Percentiles rank a stretch among this genome's conserved stretches.
Conservation (phyloP, 2,113 vertebrate species). For the Amphiprion ocellaris region DNA sequence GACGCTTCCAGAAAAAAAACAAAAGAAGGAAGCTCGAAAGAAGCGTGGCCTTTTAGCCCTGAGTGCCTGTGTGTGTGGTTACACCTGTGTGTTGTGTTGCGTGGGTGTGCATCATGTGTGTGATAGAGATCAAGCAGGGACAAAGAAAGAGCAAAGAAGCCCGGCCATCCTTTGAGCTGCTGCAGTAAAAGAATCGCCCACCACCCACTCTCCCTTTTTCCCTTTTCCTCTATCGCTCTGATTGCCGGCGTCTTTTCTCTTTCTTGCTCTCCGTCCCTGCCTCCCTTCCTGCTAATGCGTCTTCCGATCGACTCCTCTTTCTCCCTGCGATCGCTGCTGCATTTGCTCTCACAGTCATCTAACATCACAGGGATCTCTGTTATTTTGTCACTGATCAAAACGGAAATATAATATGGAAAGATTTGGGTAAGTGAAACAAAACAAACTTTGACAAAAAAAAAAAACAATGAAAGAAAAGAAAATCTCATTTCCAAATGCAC, state of each 20-base stretch:
- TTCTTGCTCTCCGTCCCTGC: conserved; percentile 15
- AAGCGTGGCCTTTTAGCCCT: conserved; percentile 45
- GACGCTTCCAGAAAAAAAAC: conserved; percentile 57
- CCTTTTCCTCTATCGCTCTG: conserved; percentile 7
- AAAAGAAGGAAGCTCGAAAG: conserved; percentile 55
- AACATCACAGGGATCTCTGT: conserved; percentile 20
- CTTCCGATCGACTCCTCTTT: conserved; percentile 13
- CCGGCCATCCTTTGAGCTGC: conserved; percentile 47
- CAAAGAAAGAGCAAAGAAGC: conserved; percentile 48
- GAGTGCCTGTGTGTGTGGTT: conserved; percentile 22
- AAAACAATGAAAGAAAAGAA: neutral
- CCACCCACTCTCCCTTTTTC: conserved; percentile 38
- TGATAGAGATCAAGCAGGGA: conserved; percentile 58
- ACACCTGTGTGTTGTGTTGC: conserved; percentile 41
- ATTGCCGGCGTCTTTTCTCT: conserved; percentile 12
- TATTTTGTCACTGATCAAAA: conserved; percentile 66
- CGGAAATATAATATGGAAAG: conserved; percentile 4
- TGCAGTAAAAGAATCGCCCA: conserved; percentile 26
- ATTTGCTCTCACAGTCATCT: conserved; percentile 18
- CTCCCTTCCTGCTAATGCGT: conserved; percentile 4
- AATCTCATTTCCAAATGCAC: conserved; percentile 5
- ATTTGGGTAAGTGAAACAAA: conserved; percentile 43
- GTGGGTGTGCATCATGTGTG: conserved; percentile 43
- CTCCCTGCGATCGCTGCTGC: conserved; percentile 49
- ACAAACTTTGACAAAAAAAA: conserved; percentile 44